A percentile compares a stretch with the other conserved stretches of the same genome.
These are phyloP conservation scores for Hirtodrosophila duncani DNA, from an alignment of 2,888 invertebrate genomes.

Conservation along the genomic window DNA sequence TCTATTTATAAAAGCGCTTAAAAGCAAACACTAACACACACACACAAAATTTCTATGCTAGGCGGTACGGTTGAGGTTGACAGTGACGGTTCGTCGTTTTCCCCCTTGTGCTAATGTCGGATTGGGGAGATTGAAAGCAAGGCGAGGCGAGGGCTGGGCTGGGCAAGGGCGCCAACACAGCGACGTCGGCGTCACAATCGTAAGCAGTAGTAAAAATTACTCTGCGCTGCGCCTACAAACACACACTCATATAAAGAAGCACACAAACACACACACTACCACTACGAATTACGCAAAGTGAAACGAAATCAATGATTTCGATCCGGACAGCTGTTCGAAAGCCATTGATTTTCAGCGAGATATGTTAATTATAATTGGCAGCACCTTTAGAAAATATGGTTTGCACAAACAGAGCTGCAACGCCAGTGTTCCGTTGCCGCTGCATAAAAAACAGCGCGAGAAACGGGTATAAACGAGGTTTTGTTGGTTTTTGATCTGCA, in stretches of 20 bases:
- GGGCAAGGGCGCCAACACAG: constrained; percentile 56
- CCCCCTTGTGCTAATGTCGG: constrained; percentile 29
- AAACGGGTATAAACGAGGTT: too few relatives aligned
- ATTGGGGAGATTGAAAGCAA: constrained; percentile 15
- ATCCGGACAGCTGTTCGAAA: too few relatives aligned
- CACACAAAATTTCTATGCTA: constrained; percentile 18
- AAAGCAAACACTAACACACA: constrained; percentile 45
- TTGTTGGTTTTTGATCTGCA: too few relatives aligned
- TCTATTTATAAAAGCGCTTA: constrained; percentile 75
- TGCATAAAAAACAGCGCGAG: too few relatives aligned
- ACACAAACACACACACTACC: constrained; percentile 37
- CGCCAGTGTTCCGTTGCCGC: too few relatives aligned
- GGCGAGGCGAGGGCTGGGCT: constrained; percentile 21
- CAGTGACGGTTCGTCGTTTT: constrained; percentile 46
- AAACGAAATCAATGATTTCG: too few relatives aligned
- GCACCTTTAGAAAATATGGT: too few relatives aligned
- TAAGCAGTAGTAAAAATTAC: too few relatives aligned
- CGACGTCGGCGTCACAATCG: constrained; percentile 54
- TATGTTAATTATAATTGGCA: too few relatives aligned
- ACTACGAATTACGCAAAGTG: constrained; percentile 76
- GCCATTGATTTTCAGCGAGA: too few relatives aligned
- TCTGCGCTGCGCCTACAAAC: too few relatives aligned
- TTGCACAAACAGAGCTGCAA: too few relatives aligned
- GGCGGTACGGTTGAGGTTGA: constrained; percentile 26
- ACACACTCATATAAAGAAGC: constrained; percentile 30